phyloP scores from a whole-genome alignment of 2,797 vertebrate species.

The Arnoldichthys spilopterus region DNA sequence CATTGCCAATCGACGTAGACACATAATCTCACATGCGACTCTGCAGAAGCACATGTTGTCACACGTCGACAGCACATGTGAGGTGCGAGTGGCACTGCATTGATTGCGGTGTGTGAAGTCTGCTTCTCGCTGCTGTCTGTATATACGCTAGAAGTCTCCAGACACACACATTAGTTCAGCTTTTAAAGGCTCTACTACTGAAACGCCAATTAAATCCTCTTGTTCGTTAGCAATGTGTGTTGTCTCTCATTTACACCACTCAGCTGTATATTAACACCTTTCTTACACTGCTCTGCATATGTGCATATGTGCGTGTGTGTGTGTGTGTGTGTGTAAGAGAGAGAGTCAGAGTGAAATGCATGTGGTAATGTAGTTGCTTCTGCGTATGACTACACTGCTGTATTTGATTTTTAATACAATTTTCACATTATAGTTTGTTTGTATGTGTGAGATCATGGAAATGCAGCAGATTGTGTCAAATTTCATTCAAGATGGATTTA shows the following conservation, averaged over 20 bases:
- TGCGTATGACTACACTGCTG: too few relatives aligned
- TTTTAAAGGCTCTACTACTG: slow-evolving; percentile 13
- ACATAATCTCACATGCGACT: slow-evolving; percentile 8
- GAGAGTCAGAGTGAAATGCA: neutral
- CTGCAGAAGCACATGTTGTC: slow-evolving; percentile 48
- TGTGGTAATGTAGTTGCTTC: neutral
- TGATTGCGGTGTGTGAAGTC: slow-evolving; percentile 44
- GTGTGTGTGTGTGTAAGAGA: neutral
- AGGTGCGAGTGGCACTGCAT: slow-evolving; percentile 48
- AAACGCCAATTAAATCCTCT: slow-evolving; percentile 40
- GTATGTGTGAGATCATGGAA: too few relatives aligned
- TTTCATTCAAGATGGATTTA: too few relatives aligned
- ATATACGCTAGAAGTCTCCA: slow-evolving; percentile 22
- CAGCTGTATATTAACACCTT: slow-evolving; percentile 40
- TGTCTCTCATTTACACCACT: slow-evolving; percentile 47
- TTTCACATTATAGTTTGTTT: too few relatives aligned
- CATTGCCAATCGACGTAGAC: slow-evolving; percentile 22
- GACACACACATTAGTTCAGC: slow-evolving; percentile 12
- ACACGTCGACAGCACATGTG: slow-evolving; percentile 35
- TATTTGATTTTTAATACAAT: too few relatives aligned
- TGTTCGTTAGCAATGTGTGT: slow-evolving; percentile 38
- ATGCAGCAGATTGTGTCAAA: too few relatives aligned
- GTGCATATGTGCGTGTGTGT: neutral
- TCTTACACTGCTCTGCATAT: neutral
- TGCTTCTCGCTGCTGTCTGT: slow-evolving; percentile 33